Percentiles rank a stretch among this genome's conserved stretches.
Conservation (phyloP, 2,113 vertebrate species). For the Gavia stellata region DNA sequence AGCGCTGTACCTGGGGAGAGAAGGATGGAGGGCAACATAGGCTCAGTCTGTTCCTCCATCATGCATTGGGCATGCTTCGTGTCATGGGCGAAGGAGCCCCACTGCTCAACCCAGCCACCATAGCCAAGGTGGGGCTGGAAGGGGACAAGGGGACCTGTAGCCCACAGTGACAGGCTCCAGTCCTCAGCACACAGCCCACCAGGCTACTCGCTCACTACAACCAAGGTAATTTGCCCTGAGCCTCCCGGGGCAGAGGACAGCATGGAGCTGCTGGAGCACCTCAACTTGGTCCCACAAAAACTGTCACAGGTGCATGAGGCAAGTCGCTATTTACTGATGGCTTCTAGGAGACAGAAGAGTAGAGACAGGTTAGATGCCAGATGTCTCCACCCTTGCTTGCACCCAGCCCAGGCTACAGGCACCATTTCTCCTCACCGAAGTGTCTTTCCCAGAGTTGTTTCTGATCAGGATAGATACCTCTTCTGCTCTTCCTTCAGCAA, state of each 20-base stretch:
- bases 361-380: background rate
- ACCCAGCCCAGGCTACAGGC: background rate
- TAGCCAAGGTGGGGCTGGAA: background rate
- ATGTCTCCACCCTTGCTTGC: background rate
- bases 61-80: background rate
- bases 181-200: background rate
- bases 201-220: background rate
- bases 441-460: background rate
- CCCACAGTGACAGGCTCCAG: background rate
- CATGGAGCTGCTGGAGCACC: background rate
- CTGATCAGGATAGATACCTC: background rate
- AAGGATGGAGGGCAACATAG: background rate
- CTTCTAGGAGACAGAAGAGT: background rate
- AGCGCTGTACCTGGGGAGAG: fast-evolving
- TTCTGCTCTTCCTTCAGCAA: background rate
- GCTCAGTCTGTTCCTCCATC: background rate
- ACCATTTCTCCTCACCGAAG: background rate
- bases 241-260: background rate
- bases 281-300: background rate
- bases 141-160: background rate
- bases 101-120: background rate
- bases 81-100: background rate
- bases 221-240: background rate
- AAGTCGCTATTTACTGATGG: background rate
- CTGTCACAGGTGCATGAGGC: background rate